These are phyloP conservation scores for Conopomorpha cramerella DNA, from an alignment of 1,140 invertebrate species.

Conservation along the genomic window DNA sequence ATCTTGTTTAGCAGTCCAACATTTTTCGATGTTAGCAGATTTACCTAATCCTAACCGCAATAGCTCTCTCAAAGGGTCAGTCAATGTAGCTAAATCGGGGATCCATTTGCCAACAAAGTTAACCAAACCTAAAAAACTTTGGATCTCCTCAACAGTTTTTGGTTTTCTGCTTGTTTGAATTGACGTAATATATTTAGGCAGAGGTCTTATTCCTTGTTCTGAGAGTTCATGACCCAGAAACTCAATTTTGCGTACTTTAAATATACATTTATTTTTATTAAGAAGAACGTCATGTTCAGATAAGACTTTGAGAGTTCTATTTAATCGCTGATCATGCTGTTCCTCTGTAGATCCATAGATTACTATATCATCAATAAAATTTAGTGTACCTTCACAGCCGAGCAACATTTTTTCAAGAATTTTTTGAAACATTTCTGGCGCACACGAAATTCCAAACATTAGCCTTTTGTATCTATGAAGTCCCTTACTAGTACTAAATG, in stretches of 20 bases:
- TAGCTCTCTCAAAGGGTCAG: background rate
- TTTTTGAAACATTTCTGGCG: background rate
- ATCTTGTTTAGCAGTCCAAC: background rate
- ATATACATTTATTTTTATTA: background rate
- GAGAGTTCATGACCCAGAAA: background rate
- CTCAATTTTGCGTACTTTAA: background rate
- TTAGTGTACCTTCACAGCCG: background rate
- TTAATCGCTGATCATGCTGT: background rate
- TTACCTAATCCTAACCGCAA: background rate
- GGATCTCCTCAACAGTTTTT: too few species aligned
- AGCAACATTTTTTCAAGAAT: background rate
- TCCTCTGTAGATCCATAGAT: background rate
- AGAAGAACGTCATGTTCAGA: background rate
- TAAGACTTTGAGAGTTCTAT: background rate
- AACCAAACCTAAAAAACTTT: too few species aligned
- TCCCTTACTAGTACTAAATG: background rate
- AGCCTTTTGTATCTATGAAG: conserved; percentile 1
- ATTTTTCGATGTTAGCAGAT: background rate
- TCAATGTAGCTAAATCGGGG: background rate
- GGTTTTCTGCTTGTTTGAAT: background rate
- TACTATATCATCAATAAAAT: background rate
- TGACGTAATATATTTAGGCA: background rate
- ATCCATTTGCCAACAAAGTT: too few species aligned
- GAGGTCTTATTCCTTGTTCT: background rate
- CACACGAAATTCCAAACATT: background rate